These are phyloP conservation scores for Carettochelys insculpta DNA, from an alignment of 2,113 vertebrate genomes.

Conservation along the genomic window DNA sequence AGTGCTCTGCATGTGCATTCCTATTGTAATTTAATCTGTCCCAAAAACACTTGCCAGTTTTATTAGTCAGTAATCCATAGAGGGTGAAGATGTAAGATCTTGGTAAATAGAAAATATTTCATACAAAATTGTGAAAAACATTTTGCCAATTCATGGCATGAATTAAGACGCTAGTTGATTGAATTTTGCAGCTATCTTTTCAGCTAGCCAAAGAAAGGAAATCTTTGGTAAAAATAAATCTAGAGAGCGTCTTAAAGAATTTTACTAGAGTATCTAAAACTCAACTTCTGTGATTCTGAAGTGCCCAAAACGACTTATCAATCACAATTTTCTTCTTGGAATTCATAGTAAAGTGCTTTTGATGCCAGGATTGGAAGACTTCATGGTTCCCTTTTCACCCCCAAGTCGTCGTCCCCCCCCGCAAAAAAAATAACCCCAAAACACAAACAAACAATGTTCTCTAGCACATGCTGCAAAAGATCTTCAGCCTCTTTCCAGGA, in stretches of 20 bases:
- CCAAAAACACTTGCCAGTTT: not conserved
- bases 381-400: not conserved
- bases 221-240: slow-evolving; percentile 13
- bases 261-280: not conserved
- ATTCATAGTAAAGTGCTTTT: not conserved
- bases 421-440: not conserved
- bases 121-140: slow-evolving; percentile 18
- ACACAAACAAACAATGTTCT: not conserved
- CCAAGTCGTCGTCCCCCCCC: too few species aligned
- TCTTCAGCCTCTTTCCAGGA: slow-evolving; percentile 69
- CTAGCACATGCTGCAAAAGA: not conserved
- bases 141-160: slow-evolving; percentile 42
- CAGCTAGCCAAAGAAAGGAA: slow-evolving; percentile 11
- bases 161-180: slow-evolving; percentile 45
- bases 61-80: slow-evolving; percentile 4
- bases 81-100: slow-evolving; percentile 29
- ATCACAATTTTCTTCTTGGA: not conserved
- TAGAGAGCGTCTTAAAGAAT: slow-evolving; percentile 16
- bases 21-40: not conserved
- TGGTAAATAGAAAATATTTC: slow-evolving; percentile 24
- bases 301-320: slow-evolving; percentile 17
- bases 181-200: slow-evolving; percentile 40
- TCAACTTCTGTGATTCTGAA: not conserved
- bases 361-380: not conserved
- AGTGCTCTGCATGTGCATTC: not conserved